These are phyloP conservation scores for Tetragonula clypearis DNA, from an alignment of 1,140 invertebrate genomes.

Conservation along the genomic window DNA sequence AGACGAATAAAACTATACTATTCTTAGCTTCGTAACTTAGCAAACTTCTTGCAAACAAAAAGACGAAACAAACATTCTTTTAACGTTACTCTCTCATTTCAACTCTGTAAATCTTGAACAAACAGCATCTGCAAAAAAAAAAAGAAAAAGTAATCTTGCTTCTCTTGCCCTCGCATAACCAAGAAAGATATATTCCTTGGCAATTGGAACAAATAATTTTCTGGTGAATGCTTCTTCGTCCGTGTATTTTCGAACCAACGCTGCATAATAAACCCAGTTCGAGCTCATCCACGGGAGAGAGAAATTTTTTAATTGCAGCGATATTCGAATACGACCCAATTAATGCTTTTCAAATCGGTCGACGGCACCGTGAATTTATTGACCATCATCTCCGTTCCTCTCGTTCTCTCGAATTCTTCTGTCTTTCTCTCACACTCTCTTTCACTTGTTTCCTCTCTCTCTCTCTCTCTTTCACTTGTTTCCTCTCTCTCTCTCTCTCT, in stretches of 20 bases:
- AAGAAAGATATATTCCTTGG: neutral
- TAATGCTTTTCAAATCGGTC: slow-evolving; percentile 1
- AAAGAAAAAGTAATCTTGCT: neutral
- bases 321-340: slow-evolving; percentile 27
- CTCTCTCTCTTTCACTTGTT: neutral
- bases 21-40: too few species aligned
- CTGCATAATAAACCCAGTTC: slow-evolving; percentile 6
- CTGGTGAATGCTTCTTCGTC: neutral
- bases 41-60: neutral
- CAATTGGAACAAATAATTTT: slow-evolving; percentile 11
- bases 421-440: too few species aligned
- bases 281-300: neutral
- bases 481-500: too few species aligned
- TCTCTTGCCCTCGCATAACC: neutral
- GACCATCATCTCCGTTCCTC: neutral
- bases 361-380: neutral
- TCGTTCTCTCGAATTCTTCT: neutral
- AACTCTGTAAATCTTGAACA: neutral
- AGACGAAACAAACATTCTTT: too few species aligned
- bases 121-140: neutral
- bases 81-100: neutral
- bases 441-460: too few species aligned
- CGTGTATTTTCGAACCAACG: neutral
- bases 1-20: neutral
- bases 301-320: slow-evolving; percentile 12